phyloP scores from a whole-genome alignment of 2,113 vertebrate genomes.

The Pollachius pollachius region DNA sequence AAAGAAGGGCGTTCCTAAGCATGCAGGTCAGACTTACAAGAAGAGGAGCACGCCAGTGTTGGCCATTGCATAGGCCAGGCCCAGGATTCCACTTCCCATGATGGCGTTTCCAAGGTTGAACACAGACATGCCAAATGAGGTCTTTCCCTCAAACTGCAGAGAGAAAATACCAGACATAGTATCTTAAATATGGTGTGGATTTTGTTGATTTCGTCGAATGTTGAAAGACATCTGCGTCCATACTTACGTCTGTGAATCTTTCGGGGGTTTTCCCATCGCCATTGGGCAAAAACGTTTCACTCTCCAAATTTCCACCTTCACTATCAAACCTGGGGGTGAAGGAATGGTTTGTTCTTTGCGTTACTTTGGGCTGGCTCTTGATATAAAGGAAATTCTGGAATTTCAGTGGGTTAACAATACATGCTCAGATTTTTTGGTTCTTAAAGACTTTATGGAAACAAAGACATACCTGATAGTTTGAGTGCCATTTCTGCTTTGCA shows the following conservation, averaged over 20 bases:
- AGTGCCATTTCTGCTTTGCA: conserved; percentile 64
- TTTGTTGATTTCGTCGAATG: not conserved
- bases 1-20: no score
- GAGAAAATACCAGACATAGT: not conserved
- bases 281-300: conserved; percentile 83
- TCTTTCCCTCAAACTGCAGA: conserved; percentile 95
- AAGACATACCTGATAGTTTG: conserved; percentile 67
- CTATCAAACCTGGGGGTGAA: conserved; percentile 79
- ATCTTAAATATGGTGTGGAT: not conserved
- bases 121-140: conserved; percentile 96
- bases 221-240: not conserved
- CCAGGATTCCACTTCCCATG: conserved; percentile 98
- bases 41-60: conserved; percentile 96
- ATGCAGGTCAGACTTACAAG: conserved; percentile 80
- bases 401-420: not conserved
- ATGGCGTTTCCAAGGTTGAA: conserved; percentile 99
- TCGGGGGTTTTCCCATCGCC: conserved; percentile 80
- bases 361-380: not conserved
- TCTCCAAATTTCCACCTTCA: conserved; percentile 72
- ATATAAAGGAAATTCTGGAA: not conserved
- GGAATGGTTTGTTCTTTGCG: not conserved
- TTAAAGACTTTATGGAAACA: not conserved
- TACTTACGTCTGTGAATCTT: conserved; percentile 88
- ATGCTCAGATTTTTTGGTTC: not conserved
- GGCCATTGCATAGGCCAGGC: conserved; percentile 97